Base-by-base conservation (phyloP, 2,888 invertebrate species). In the Stenodera caucasica region DNA sequence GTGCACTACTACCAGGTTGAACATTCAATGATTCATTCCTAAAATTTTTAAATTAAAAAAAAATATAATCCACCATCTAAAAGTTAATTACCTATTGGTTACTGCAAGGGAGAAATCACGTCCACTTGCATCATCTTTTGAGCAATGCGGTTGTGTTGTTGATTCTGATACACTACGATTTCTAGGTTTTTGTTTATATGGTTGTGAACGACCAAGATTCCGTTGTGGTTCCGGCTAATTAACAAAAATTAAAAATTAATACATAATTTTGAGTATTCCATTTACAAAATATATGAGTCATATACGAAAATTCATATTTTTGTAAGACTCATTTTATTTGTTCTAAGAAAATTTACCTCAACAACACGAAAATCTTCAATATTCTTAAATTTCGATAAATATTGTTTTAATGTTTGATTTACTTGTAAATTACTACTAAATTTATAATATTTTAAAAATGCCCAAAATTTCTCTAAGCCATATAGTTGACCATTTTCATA, bases 391-490 rank as follows among this genome's bases (percentile, higher is more conserved):
- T 90, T 89, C 60, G 86, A 84, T 58, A 96, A 82, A 76, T 88
- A 87, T 57, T 88, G 89, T 63, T 87, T 83, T 49, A 96, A 81
- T 74, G 87, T 87, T 0, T 90, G 84, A 66, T 90, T 89, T 35
- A 94, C 91, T 63, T 88, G 87, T 52, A 94, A 82, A 64, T 89
- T 88, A 23, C 82, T 84, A 32, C 90, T 87, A 76, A 93, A 88
- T 79, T 91, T 94, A 82, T 94, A 97, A 84, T 98, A 98, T 81
- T 98, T 98, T 60, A 96, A 84, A 85, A 98, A 99, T 51, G 98
- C 98, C 96, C 98, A 98, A 82, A 99, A 99, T 81, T 99, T 99
- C 83, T 99, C 99, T 70, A 99, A 82, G 26, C 98, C 99, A 81
- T 99, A 99, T 55, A 98, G 84, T 82, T 98, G 96, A 80, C 96